Base-by-base conservation (phyloP, 53 echinoderm and acorn worm species). In the Holothuria scabra region DNA sequence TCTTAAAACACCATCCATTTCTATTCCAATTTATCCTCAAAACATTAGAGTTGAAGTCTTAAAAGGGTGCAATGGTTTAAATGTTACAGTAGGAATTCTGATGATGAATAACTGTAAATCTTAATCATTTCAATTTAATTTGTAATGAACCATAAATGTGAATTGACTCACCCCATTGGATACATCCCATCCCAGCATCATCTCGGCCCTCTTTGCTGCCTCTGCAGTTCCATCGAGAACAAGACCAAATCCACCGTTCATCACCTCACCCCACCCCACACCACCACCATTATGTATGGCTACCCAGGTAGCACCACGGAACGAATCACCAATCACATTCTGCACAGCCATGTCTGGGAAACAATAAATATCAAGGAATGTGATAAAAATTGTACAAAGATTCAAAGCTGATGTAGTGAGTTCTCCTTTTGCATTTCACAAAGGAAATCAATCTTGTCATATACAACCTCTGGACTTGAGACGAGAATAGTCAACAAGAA, bases 311-410 rank as follows among this genome's bases (percentile, higher is more conserved):
- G 99, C 99, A 23, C 99, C 99, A 21, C 99, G 91, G 94, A 99
- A 99, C n/a, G 99, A 94, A 82, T 99, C 99, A 2, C 99, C 99
- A 21, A 99, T 99, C 80, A 94, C 94, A 68, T 99, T 99, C 91
- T 99, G 99, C 22, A 99, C 87, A 7, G 99, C 99, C 99, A 99
- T 99, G 71, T 99, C 99, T 97, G 86, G 25, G 33, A n/a, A 56
- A 24, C 33, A 60, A 22, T 28, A 22, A 70, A 68, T 6, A 30
- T 18, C 32, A 65, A 13, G 16, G 13, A 18, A 28, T 4, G 16
- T 24, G 16, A 72, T 24, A 13, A 35, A 72, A 33, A 72, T 16
- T 18, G 21, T 52, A 16, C 3, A 52, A 52, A 52, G 3, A 18
- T 0, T 52, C 14, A 16, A 16, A 52, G 1, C 18, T 52, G 18